Evolutionary conservation across 2,113 vertebrate genomes (phyloP).

Genomic region (Cryptomyrus ogoouensis): DNA sequence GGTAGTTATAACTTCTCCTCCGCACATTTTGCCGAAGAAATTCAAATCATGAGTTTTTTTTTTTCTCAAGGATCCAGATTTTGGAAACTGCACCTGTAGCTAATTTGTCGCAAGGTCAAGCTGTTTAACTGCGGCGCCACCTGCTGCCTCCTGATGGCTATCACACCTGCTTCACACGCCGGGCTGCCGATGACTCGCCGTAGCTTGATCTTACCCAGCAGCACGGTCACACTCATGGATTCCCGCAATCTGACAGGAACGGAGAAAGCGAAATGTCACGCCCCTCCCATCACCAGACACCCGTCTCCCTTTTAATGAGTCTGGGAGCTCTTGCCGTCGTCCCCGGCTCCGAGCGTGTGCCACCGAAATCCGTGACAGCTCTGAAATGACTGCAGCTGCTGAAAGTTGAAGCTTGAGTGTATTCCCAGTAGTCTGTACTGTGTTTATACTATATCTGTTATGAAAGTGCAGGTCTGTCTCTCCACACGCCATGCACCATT

Average conservation of each 20-base stretch:
- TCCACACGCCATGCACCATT: background rate
- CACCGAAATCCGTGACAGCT: background rate
- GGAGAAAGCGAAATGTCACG: constrained; percentile 36
- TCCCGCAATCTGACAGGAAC: constrained; percentile 45
- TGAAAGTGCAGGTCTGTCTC: background rate
- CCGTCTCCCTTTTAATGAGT: constrained; percentile 20
- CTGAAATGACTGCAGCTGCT: background rate
- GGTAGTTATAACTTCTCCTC: background rate
- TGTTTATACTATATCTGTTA: background rate
- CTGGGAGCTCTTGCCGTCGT: background rate
- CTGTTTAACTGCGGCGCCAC: background rate
- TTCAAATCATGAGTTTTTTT: background rate
- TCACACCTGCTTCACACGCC: background rate
- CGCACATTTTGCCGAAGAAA: background rate
- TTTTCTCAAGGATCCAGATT: background rate
- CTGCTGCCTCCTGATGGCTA: background rate
- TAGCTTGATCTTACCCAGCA: constrained; percentile 51
- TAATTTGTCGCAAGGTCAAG: background rate
- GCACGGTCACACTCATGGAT: constrained; percentile 50
- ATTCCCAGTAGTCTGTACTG: background rate
- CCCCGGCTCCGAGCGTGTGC: background rate
- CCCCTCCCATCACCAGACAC: background rate
- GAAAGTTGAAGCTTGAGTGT: background rate
- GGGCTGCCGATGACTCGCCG: constrained; percentile 34
- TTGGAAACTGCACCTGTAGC: background rate